These are phyloP conservation scores for Tragopan temminckii DNA, from an alignment of 2,797 vertebrate species.

Conservation along the genomic window DNA sequence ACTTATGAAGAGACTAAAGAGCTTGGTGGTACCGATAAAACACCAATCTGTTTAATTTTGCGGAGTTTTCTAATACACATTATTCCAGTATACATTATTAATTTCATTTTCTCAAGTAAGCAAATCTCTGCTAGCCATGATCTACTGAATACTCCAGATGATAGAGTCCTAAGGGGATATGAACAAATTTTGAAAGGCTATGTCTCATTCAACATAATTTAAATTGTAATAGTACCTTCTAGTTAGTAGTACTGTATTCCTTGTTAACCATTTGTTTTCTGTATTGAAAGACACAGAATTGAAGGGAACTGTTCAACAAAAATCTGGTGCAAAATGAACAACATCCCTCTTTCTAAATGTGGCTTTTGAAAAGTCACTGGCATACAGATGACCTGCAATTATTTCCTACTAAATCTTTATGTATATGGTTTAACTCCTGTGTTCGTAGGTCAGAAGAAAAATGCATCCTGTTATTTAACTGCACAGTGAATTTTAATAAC, in stretches of 20 bases:
- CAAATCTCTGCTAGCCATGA: not conserved
- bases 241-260: not conserved
- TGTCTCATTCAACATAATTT: not conserved
- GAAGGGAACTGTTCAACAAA: not conserved
- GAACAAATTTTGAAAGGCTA: not conserved
- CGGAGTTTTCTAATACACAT: not conserved
- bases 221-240: not conserved
- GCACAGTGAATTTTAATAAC: slow-evolving; percentile 36
- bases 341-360: not conserved
- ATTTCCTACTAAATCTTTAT: not conserved
- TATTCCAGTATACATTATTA: not conserved
- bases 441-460: slow-evolving; percentile 23
- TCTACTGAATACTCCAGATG: not conserved
- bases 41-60: not conserved
- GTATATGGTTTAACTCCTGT: not conserved
- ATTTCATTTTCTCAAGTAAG: not conserved
- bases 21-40: not conserved
- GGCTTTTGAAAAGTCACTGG: not conserved
- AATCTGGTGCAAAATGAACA: not conserved
- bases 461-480: slow-evolving; percentile 17
- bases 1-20: not conserved
- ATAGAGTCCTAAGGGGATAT: not conserved
- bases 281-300: not conserved
- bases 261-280: not conserved
- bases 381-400: not conserved